Conservation (phyloP, 2,797 vertebrate genomes). For the Octomys mimax region DNA sequence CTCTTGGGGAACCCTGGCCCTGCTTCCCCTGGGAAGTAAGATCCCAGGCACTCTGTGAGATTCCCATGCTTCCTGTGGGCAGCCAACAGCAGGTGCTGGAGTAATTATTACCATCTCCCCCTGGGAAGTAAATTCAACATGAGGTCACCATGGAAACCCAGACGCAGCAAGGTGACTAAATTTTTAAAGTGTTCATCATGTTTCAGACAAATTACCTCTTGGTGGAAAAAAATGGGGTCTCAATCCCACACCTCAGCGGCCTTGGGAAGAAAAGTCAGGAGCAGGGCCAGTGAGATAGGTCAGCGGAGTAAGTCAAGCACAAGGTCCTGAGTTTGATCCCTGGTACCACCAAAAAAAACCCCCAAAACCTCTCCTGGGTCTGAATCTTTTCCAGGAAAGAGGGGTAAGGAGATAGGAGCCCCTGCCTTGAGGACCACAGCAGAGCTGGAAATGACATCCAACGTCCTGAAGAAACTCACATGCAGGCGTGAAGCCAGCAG, state of each 20-base stretch:
- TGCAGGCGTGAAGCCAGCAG: not conserved
- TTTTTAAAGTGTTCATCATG: constrained; percentile 71
- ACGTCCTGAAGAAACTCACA: not conserved
- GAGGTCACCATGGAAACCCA: constrained; percentile 89
- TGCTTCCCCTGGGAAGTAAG: not conserved
- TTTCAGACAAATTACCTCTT: constrained; percentile 59
- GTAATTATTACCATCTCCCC: constrained; percentile 84
- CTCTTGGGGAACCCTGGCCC: not conserved
- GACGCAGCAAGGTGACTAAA: constrained; percentile 81
- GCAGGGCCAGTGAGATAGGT: no score
- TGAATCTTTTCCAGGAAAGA: not conserved
- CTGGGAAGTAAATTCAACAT: constrained; percentile 78
- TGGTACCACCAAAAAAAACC: no score
- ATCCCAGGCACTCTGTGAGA: not conserved
- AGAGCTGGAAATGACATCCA: not conserved
- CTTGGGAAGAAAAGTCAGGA: not conserved
- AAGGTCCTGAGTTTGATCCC: no score
- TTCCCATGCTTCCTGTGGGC: not conserved
- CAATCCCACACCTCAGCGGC: not conserved
- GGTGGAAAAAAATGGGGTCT: not conserved
- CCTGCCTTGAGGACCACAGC: not conserved
- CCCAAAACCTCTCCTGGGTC: not conserved
- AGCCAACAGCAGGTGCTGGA: constrained; percentile 58
- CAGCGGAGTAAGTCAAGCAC: no score
- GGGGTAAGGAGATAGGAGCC: not conserved